phyloP scores from a whole-genome alignment of 2,888 invertebrate genomes.

The Sesia apiformis region DNA sequence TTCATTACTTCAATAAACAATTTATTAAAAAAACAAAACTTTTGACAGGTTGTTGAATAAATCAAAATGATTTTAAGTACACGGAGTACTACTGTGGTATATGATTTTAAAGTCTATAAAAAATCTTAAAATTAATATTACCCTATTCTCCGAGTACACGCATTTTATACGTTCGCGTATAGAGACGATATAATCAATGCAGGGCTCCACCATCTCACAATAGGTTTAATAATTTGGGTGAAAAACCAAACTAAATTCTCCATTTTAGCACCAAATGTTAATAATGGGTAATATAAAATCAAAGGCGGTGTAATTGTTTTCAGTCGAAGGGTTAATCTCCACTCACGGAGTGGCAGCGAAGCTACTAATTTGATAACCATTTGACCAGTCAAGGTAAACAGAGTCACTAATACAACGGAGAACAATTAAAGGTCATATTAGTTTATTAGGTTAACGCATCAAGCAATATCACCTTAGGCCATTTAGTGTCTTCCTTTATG shows the following conservation, averaged over 20 bases:
- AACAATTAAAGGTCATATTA: too few relatives aligned
- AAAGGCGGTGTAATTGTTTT: too few relatives aligned
- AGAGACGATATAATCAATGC: constrained; percentile 59
- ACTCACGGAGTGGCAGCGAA: too few relatives aligned
- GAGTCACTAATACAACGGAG: too few relatives aligned
- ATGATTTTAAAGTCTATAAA: constrained; percentile 57
- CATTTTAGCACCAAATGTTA: constrained; percentile 15
- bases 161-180: constrained; percentile 48
- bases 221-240: neutral
- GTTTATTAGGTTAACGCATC: too few relatives aligned
- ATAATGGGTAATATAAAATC: neutral
- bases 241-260: constrained; percentile 6
- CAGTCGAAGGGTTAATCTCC: too few relatives aligned
- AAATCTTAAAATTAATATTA: constrained; percentile 41
- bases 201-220: constrained; percentile 21
- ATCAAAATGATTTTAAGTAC: too few relatives aligned
- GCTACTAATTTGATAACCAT: too few relatives aligned
- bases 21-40: constrained; percentile 9
- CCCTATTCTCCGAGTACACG: constrained; percentile 66
- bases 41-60: neutral
- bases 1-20: constrained; percentile 43
- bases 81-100: constrained; percentile 27
- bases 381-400: too few relatives aligned
- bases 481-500: too few relatives aligned
- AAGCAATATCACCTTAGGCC: too few relatives aligned